Conservation (phyloP, 2,113 vertebrate genomes). For the Tupaia chinensis region DNA sequence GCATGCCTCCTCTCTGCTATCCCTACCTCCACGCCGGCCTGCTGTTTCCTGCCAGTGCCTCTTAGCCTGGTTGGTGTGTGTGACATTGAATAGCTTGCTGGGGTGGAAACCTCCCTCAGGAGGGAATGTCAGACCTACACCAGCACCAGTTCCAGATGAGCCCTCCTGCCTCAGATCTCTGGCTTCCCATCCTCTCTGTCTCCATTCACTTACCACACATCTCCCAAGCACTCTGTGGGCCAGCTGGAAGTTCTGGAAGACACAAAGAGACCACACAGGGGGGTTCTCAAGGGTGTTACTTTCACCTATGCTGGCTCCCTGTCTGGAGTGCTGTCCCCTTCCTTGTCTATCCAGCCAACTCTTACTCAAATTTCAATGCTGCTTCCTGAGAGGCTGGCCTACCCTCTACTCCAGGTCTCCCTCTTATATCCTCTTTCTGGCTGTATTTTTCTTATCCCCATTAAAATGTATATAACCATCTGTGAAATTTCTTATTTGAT, state of each 20-base stretch:
- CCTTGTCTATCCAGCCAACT: background rate
- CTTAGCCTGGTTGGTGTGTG: background rate
- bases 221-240: background rate
- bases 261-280: background rate
- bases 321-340: background rate
- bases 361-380: background rate
- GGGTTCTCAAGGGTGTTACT: too few species aligned
- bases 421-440: background rate
- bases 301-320: rapidly evolving
- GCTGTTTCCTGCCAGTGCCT: background rate
- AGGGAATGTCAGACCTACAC: background rate
- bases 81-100: background rate
- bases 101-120: background rate
- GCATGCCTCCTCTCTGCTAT: background rate
- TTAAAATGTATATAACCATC: background rate
- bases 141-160: background rate
- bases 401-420: too few species aligned
- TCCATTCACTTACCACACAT: background rate
- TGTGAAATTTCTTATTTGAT: background rate
- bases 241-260: background rate
- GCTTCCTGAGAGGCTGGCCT: background rate
- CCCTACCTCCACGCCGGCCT: background rate
- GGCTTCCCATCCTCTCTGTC: background rate
- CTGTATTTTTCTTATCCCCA: background rate
- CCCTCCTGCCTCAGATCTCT: background rate